Percentiles rank a stretch among this genome's conserved stretches.
phyloP scores from a whole-genome alignment of 2,888 invertebrate species.

The Drosophila fulvimacula region DNA sequence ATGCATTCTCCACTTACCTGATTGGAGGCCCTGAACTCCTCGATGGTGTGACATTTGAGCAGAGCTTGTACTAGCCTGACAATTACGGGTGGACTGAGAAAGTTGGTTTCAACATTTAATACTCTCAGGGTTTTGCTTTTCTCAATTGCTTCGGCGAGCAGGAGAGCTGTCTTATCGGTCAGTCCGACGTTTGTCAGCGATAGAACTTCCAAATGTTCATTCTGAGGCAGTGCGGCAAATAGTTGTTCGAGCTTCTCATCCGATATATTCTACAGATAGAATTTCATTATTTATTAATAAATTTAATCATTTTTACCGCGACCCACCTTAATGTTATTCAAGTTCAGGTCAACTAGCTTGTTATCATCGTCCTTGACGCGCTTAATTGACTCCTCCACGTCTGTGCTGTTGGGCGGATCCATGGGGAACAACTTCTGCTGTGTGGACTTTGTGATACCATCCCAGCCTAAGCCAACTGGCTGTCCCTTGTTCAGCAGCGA shows the following conservation, averaged over 20 bases:
- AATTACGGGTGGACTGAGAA: constrained; percentile 95
- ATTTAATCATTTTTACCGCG: too few species aligned
- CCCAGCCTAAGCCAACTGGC: constrained; percentile 95
- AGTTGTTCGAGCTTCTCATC: constrained; percentile 96
- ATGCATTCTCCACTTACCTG: constrained; percentile 88
- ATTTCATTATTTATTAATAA: neutral
- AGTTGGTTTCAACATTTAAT: constrained; percentile 98
- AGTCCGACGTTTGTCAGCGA: constrained; percentile 97
- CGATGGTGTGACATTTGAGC: constrained; percentile 93
- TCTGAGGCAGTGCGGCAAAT: constrained; percentile 94
- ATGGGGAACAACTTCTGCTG: constrained; percentile 95
- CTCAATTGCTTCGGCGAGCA: constrained; percentile 93
- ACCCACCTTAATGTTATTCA: constrained; percentile 99
- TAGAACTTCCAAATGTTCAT: constrained; percentile 95
- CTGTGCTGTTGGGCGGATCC: constrained; percentile 98
- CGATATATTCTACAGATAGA: constrained; percentile 92
- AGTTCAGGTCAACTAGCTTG: constrained; percentile 95
- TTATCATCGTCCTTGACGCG: constrained; percentile 95
- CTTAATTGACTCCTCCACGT: constrained; percentile 96
- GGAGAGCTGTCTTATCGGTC: constrained; percentile 93
- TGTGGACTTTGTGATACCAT: constrained; percentile 97
- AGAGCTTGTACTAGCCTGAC: constrained; percentile 94
- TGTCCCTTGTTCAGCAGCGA: constrained; percentile 96
- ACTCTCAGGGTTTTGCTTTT: constrained; percentile 92
- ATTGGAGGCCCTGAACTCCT: constrained; percentile 98